Evolutionary conservation across 1,140 invertebrate species (phyloP), one percentile per base, ranked within the genome.

Genomic region (Uloborus diversus): DNA sequence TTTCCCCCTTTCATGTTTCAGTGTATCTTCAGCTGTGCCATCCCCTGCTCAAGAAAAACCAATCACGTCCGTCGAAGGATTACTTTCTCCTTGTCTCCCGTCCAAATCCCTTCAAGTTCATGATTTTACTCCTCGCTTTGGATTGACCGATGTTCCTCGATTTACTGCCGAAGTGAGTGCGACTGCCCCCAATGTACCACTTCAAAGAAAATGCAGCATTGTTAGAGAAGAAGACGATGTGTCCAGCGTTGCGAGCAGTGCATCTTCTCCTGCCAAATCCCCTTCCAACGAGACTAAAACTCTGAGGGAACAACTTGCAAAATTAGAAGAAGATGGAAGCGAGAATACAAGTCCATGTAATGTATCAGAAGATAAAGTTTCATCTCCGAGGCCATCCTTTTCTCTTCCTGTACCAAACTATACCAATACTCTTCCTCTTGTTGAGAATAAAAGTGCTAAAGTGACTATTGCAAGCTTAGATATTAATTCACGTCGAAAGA

Each of bases 201-300:
- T 84, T 13, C 94, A 59, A 90, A 89, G 94, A 57, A 95, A 96
- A 85, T 96, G 94, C 87, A 94, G 93, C 83, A 95, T 96, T 82
- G 94, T 95, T 1, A 7, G 92, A 92, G 82, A 94, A 94, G 86
- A 94, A 94, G 84, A 82, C 23, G 81, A 82, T 49, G 64, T 17
- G 9, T 53, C 61, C 25, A 78, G 73, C 17, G 73, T 57, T 30
- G 61, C 81, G 3, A 75, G 68, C 49, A 64, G 70, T 33, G 62
- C 57, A 37, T 73, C 68, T 35, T 82, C 81, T 4, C 81, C 81
- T 7, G 66, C 76, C 11, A 73, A 75, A 62, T 80, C 76, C 1
- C 81, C 81, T 17, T 65, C 62, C 4, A 32, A 14, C 23, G 61
- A 76, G 5, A 65, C n/a, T 49, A 59, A 61, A 51, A 68, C 9